Base-by-base conservation (phyloP, 2,888 invertebrate species). In the Scaptomyza caliginosa region DNA sequence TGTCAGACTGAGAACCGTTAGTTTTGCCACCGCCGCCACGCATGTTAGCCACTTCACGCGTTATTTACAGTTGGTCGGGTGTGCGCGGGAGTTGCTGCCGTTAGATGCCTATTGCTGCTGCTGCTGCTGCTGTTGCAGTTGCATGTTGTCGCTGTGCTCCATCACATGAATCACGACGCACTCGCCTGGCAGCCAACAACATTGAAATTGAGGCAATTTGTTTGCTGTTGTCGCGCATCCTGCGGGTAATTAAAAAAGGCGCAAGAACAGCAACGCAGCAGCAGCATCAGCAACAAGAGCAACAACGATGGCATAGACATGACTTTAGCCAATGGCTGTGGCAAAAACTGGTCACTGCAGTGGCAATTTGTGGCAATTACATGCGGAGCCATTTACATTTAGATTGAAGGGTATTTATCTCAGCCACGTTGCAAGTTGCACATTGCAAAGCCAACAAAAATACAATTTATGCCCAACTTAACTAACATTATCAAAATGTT, bases 301-400 rank as follows among this genome's bases (percentile, higher is more conserved):
- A 51, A 76, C 74, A 58, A 68, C 62, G 68, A 56, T 50, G 66
- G 54, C 75, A 72, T 72, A 77, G 67, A 77, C 84, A 82, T 77
- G 81, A 63, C 74, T 76, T 76, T 79, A 63, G 80, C 83, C 77
- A 83, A 66, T 77, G 79, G 60, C 83, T 83, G 67, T 72, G 49
- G 80, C 69, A 86, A 81, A 82, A 82, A 82, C 84, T 84, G 84
- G 86, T 87, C 88, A 86, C 86, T 86, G 87, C 86, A 88, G 86
- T 88, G 84, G 86, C 86, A 88, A 88, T 87, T 87, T 87, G 86
- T 88, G 86, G 88, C 86, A 87, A 87, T 88, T 86, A 88, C 89
- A 88, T 86, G 89, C 86, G 81, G 84, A 88, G 86, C 89, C 88
- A 87, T 87, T 87, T 88, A 86, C 88, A 87, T 88, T 88, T 81